These are phyloP conservation scores for Oreortyx pictus DNA, from an alignment of 2,797 vertebrate species.

Conservation along the genomic window DNA sequence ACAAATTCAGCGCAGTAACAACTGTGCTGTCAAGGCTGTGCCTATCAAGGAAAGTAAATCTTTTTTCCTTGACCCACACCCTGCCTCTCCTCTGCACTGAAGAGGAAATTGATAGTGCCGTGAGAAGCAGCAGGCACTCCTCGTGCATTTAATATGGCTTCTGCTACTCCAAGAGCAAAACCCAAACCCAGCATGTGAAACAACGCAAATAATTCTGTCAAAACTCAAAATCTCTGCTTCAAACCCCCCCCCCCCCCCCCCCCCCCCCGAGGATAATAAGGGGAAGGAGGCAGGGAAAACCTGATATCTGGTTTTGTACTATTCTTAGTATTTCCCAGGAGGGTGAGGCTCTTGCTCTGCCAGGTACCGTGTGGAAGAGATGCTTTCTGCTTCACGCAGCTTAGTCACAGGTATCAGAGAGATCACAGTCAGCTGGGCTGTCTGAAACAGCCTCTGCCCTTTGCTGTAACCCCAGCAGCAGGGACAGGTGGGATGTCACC, in stretches of 20 bases:
- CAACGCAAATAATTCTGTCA: neutral
- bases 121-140: neutral
- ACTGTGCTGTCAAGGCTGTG: neutral
- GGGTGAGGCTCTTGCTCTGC: neutral
- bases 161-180: neutral
- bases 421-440: fast-evolving
- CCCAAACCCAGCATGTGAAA: neutral
- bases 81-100: neutral
- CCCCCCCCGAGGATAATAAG: neutral
- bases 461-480: neutral
- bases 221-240: neutral
- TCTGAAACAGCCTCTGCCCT: neutral
- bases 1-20: conserved; percentile 8
- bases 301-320: neutral
- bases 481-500: neutral
- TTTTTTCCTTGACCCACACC: neutral
- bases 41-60: neutral
- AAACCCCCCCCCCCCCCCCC: neutral
- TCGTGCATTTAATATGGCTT: neutral
- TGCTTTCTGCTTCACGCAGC: fast-evolving
- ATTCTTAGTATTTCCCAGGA: fast-evolving
- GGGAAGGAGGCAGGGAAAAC: neutral
- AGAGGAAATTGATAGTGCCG: neutral
- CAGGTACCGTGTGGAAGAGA: neutral
- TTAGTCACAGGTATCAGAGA: neutral